Conservation (phyloP, 1,140 invertebrate species). For the Zaprionus davidi region DNA sequence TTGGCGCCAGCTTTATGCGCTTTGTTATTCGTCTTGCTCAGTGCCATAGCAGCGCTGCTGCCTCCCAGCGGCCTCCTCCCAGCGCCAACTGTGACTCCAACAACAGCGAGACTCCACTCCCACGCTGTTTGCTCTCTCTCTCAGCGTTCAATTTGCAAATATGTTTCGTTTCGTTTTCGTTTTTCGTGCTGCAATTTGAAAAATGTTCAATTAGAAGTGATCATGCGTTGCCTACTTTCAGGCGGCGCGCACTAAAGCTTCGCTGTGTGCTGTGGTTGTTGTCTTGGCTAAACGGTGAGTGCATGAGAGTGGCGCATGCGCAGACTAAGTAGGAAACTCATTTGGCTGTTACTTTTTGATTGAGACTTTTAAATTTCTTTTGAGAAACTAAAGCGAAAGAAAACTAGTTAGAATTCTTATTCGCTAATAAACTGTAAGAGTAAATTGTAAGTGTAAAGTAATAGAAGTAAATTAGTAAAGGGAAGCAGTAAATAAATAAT, state of each 20-base stretch:
- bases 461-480: no score
- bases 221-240: slow-evolving; percentile 30
- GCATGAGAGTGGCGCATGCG: background rate
- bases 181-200: slow-evolving; percentile 32
- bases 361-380: background rate
- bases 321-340: background rate
- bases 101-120: slow-evolving; percentile 12
- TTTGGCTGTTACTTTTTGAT: background rate
- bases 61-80: slow-evolving; percentile 13
- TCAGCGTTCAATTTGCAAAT: no score
- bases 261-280: background rate
- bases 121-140: slow-evolving; percentile 14
- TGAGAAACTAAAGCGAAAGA: background rate
- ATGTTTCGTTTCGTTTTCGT: slow-evolving; percentile 5
- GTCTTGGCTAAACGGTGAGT: slow-evolving; percentile 7
- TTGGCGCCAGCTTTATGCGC: slow-evolving; percentile 70
- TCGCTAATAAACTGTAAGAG: no score
- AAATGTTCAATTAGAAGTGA: background rate
- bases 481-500: no score
- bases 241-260: slow-evolving; percentile 24
- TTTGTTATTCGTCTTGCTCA: slow-evolving; percentile 67
- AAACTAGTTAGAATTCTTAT: no score
- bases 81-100: background rate
- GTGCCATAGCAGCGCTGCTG: slow-evolving; percentile 57
- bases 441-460: no score